A percentile compares a stretch with the other conserved stretches of the same genome.
These are phyloP conservation scores for Orchesella flavescens DNA, from an alignment of 2,888 invertebrate genomes.

Conservation along the genomic window DNA sequence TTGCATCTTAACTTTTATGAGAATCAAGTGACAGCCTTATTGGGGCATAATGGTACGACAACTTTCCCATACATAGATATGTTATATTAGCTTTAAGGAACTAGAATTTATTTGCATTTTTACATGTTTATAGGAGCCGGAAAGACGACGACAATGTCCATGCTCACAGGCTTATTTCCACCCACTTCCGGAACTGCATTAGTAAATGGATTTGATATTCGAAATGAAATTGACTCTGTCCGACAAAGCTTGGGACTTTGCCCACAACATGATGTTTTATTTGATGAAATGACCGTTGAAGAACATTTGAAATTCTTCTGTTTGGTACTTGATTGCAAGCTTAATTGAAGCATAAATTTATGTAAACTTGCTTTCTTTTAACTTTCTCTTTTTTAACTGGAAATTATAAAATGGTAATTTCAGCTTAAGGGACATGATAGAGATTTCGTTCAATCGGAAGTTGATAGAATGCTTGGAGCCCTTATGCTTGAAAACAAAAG, in stretches of 20 bases:
- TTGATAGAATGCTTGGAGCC: conserved; percentile 78
- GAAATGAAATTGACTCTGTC: conserved; percentile 79
- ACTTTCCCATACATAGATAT: too few relatives aligned
- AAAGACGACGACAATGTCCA: conserved; percentile 85
- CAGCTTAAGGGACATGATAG: conserved; percentile 80
- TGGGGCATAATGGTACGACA: conserved; percentile 78
- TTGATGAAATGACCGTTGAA: conserved; percentile 85
- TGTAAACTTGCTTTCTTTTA: not conserved
- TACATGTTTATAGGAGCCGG: conserved; percentile 73
- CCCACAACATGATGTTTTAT: conserved; percentile 88
- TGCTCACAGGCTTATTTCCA: conserved; percentile 78
- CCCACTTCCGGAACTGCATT: conserved; percentile 82
- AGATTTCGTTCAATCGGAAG: conserved; percentile 76
- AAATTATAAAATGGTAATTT: not conserved
- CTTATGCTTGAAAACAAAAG: conserved; percentile 81
- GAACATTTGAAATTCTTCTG: conserved; percentile 90
- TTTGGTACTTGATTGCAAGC: not conserved
- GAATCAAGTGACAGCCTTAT: conserved; percentile 87
- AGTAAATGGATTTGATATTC: conserved; percentile 83
- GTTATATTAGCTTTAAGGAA: not conserved
- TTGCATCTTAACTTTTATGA: conserved; percentile 84
- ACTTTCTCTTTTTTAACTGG: not conserved
- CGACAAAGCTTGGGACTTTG: conserved; percentile 88
- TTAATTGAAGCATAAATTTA: not conserved
- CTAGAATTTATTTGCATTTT: not conserved